Evolutionary conservation across 2,113 vertebrate species (phyloP), one percentile per base, ranked within the genome.

Genomic region (Martes martes): DNA sequence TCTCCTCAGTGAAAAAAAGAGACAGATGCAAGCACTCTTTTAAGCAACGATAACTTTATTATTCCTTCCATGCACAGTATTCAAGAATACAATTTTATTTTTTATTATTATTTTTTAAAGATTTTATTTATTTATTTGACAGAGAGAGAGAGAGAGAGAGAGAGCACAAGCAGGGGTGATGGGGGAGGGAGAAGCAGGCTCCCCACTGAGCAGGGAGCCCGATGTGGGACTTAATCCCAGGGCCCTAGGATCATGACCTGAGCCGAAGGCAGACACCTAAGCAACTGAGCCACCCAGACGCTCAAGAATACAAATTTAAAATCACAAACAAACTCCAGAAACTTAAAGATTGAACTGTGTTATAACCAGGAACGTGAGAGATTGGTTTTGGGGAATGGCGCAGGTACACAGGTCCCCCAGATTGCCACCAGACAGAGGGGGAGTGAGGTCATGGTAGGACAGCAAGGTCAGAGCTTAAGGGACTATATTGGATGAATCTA

Each of bases 1-100:
- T 91, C 11, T 42, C 33, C 8, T 95, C 76, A 26, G 9, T 87
- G 52, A 90, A 82, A 97, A 80, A 96, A 97, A 96, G n/a, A 98
- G 96, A 98, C 98, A 92, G 78, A 55, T 76, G 94, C 96, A 97
- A 94, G n/a, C 82, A 95, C 28, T 94, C 88, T 93, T 96, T 98
- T 93, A 97, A 87, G 73, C 87, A 97, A 89, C 18, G 73, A 83
- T 31, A 87, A 26, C 74, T 98, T 98, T 98, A 98, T 98, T 98
- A 85, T 93, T 96, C 61, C 67, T 95, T n/a, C 57, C 63, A 73
- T 31, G 39, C 61, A 94, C 52, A 94, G n/a, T 67, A 78, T 79
- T 97, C 59, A 95, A 94, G 28, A 73, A 89, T 67, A 97, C 93
- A 98, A 50, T 61, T 94, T 94, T 79, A 59, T 59, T 24, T 59